These are phyloP conservation scores for Apteryx owenii DNA, from an alignment of 2,113 vertebrate species.

Conservation along the genomic window DNA sequence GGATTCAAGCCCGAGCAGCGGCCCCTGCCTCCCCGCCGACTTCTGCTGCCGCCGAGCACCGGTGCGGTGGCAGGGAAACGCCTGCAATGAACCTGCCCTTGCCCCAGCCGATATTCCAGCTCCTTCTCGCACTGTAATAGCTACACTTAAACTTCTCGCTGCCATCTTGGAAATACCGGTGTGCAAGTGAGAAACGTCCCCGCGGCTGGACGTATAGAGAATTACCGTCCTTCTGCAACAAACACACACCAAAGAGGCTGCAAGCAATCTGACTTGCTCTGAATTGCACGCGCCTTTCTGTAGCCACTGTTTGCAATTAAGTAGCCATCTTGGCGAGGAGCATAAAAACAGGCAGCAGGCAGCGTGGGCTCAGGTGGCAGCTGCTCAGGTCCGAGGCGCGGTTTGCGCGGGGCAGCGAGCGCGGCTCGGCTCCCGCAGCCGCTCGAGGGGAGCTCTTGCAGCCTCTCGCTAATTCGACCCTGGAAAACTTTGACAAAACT, in stretches of 20 bases:
- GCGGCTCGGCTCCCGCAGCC: no score
- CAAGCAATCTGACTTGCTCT: not conserved
- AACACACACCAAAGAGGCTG: not conserved
- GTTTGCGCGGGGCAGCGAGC: not conserved
- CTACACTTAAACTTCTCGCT: not conserved
- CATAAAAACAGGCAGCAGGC: not conserved
- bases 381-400: no score
- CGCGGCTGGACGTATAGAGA: not conserved
- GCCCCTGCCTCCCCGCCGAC: not conserved
- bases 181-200: not conserved
- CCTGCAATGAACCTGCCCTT: not conserved
- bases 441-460: not conserved
- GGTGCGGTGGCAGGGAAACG: no score
- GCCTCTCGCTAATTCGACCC: not conserved
- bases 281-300: not conserved
- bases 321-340: not conserved
- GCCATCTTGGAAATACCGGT: accelerated
- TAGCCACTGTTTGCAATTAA: not conserved
- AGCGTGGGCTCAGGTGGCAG: no score
- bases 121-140: not conserved
- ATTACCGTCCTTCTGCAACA: not conserved
- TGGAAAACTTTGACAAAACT: not conserved
- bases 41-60: not conserved
- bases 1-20: not conserved
- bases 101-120: not conserved